These are phyloP conservation scores for Acanthosepion esculentum DNA, from an alignment of 2,888 invertebrate species.

Conservation along the genomic window DNA sequence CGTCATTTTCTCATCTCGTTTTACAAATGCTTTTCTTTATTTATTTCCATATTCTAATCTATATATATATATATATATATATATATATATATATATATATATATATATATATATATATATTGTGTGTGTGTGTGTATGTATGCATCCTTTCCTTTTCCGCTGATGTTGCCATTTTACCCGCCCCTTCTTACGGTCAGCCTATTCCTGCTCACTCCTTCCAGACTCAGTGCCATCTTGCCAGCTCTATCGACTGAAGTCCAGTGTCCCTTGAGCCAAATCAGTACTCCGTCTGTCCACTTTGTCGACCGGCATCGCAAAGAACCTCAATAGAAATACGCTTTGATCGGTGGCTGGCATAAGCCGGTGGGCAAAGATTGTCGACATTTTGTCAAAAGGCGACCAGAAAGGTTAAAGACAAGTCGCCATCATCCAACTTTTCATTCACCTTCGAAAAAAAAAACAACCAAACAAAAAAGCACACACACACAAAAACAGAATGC, in stretches of 20 bases:
- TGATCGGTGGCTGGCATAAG: background rate
- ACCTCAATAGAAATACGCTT: background rate
- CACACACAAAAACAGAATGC: background rate
- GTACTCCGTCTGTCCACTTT: background rate
- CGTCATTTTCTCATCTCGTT: too few relatives aligned
- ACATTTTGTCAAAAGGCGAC: constrained; percentile 5
- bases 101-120: too few relatives aligned
- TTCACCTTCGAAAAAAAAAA: background rate
- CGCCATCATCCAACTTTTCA: background rate
- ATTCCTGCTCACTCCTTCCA: background rate
- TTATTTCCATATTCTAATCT: too few relatives aligned
- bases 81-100: too few relatives aligned
- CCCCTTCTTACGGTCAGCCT: background rate
- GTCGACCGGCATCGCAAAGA: background rate
- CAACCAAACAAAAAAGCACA: too few relatives aligned
- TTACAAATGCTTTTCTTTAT: too few relatives aligned
- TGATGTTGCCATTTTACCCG: background rate
- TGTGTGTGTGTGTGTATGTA: background rate
- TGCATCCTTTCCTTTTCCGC: background rate
- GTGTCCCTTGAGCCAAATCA: background rate
- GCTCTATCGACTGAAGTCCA: background rate
- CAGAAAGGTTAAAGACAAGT: constrained; percentile 33
- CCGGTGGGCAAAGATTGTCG: background rate
- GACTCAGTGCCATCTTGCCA: background rate
- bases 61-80: too few relatives aligned